phyloP scores from a whole-genome alignment of 2,113 vertebrate genomes.

The Ranitomeya imitator region DNA sequence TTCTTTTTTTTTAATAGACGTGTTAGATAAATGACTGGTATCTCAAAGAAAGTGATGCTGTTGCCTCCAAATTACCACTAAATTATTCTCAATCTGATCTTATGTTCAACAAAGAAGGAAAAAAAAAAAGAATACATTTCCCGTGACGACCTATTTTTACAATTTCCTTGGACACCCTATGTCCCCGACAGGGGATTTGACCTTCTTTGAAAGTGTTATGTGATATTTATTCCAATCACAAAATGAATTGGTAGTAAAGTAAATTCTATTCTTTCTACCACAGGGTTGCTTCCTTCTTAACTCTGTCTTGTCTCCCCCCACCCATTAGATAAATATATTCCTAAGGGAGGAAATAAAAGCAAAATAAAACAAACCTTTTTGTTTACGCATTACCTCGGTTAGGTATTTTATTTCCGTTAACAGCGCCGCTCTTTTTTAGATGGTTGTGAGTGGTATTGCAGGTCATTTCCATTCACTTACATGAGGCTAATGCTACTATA shows the following conservation, averaged over 20 bases:
- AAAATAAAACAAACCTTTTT: too few species aligned
- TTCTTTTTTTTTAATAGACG: slow-evolving; percentile 66
- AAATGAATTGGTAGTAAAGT: not conserved
- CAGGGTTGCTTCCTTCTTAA: not conserved
- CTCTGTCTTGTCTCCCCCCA: too few species aligned
- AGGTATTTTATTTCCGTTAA: too few species aligned
- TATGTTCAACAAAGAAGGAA: slow-evolving; percentile 59
- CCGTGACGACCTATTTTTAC: slow-evolving; percentile 18
- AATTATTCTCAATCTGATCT: slow-evolving; percentile 63
- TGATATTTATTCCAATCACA: not conserved
- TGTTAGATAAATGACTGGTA: slow-evolving; percentile 73
- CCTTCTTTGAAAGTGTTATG: not conserved
- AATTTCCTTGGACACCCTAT: slow-evolving; percentile 7
- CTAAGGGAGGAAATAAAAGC: too few species aligned
- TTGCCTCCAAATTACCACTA: slow-evolving; percentile 62
- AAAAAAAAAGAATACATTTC: not conserved
- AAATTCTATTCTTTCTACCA: not conserved
- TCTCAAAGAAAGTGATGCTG: slow-evolving; percentile 69
- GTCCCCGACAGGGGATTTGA: not conserved
- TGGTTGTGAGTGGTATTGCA: too few species aligned
- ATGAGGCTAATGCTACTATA: too few species aligned
- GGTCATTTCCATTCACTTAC: too few species aligned
- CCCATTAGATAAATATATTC: too few species aligned
- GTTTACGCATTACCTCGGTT: too few species aligned
- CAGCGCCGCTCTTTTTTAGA: too few species aligned